Evolutionary conservation across 1,140 invertebrate genomes (phyloP), one percentile per base, ranked within the genome.

Genomic region (Steinernema khuongi): DNA sequence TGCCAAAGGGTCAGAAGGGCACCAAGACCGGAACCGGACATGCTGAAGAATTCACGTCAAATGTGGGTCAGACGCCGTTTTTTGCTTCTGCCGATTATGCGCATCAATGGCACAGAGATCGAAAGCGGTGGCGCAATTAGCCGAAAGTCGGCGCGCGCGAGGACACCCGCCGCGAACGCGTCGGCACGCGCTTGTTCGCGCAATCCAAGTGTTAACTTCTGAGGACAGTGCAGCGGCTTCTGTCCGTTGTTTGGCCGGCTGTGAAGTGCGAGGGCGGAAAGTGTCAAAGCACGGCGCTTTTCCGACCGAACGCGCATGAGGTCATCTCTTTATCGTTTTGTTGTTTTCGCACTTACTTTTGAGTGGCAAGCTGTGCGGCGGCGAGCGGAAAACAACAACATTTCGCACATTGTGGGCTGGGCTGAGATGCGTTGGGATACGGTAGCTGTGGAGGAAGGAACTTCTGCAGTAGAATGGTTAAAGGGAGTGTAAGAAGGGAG

Each of bases 121-220:
- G n/a, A n/a, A n/a, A n/a, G n/a, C n/a, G n/a, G 50, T 60, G 50
- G 50, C 50, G 50, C 50, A 60, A 60, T 60, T 60, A 60, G 50
- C 50, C 50, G 50, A 60, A 60, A 60, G 50, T 60, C 36, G 50
- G 26, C 4, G 50, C 14, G 36, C 36, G 36, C 50, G 50, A 60
- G 50, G 50, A 60, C 50, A 60, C 50, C 50, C 50, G 19, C 50
- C 50, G 50, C 50, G 50, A 60, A 14, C 4, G 50, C 11, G 26
- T 14, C 36, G 36, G 36, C 50, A 22, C 19, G 50, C 19, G 50
- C 50, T 60, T 60, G 22, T 60, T 60, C 50, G 22, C 50, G 50
- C 50, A 60, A 60, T 26, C 14, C 50, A 60, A 60, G 50, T 60
- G 50, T 22, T 60, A 60, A 60, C 50, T 60, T 60, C 26, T 60